These are phyloP conservation scores for Martes flavigula DNA, from an alignment of 2,797 vertebrate species.

Conservation along the genomic window DNA sequence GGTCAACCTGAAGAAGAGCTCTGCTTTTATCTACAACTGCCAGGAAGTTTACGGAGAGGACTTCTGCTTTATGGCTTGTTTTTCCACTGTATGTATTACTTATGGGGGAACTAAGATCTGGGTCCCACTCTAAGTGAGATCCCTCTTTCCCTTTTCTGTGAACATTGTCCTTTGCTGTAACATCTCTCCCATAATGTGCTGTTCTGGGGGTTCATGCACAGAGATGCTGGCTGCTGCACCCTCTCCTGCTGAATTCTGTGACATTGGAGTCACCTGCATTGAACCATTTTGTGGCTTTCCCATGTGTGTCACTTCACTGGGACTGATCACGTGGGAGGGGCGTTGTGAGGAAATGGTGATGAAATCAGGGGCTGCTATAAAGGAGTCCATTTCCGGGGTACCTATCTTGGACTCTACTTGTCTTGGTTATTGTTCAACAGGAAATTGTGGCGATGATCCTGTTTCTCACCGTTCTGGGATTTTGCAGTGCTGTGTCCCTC, in stretches of 20 bases:
- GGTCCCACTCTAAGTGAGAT: not conserved
- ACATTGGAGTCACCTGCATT: not conserved
- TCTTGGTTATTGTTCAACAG: conserved; percentile 22
- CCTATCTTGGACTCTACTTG: not conserved
- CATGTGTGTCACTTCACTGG: not conserved
- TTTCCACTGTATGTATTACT: conserved; percentile 48
- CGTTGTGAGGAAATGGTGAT: not conserved
- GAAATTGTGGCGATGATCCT: conserved; percentile 49
- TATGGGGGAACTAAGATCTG: too few relatives aligned
- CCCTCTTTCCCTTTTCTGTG: not conserved
- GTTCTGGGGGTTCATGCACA: not conserved
- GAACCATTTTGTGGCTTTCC: not conserved
- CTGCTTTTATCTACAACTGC: rapidly evolving
- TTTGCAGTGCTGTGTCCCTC: conserved; percentile 40
- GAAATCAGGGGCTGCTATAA: not conserved
- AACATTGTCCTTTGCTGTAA: too few relatives aligned
- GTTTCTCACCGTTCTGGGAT: conserved; percentile 68
- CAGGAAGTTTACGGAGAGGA: rapidly evolving
- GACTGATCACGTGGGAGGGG: rapidly evolving
- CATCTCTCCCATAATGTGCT: rapidly evolving
- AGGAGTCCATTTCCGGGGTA: too few relatives aligned
- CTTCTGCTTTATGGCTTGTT: not conserved
- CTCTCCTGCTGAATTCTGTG: not conserved
- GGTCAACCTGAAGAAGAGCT: not conserved
- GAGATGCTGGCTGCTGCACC: not conserved